A percentile compares a stretch with the other conserved stretches of the same genome.
Evolutionary conservation across 2,797 vertebrate genomes (phyloP).

Genomic region (Sebastes reedi): DNA sequence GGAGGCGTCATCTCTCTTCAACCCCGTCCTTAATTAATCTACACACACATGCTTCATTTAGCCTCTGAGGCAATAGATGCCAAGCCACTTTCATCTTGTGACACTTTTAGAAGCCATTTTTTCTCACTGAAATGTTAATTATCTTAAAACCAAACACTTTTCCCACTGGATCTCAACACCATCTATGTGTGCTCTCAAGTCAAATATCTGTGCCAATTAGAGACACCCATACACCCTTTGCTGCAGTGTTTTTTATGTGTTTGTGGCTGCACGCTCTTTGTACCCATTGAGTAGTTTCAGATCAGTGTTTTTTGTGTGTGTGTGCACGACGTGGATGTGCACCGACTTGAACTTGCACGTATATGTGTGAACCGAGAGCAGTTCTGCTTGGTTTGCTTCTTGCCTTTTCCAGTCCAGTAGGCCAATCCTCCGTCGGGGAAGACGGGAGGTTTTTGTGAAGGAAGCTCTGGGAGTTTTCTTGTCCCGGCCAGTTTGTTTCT

Average conservation of each 20-base stretch:
- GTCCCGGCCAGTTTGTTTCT: conserved; percentile 76
- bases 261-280: conserved; percentile 36
- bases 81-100: conserved; percentile 65
- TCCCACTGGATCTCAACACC: conserved; percentile 39
- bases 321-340: conserved; percentile 2
- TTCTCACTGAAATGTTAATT: conserved; percentile 75
- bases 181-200: conserved; percentile 39
- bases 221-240: conserved; percentile 9
- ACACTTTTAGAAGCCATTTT: conserved; percentile 64
- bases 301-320: conserved; percentile 40
- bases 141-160: conserved; percentile 55
- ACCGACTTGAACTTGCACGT: conserved; percentile 50
- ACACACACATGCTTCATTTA: conserved; percentile 63
- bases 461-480: conserved; percentile 70
- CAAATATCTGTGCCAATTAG: conserved; percentile 72
- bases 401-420: conserved; percentile 76
- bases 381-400: conserved; percentile 70
- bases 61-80: conserved; percentile 43
- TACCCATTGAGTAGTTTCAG: conserved; percentile 42
- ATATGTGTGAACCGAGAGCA: conserved; percentile 54
- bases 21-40: conserved; percentile 66
- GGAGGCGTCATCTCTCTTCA: conserved; percentile 56
- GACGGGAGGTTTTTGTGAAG: conserved; percentile 51
- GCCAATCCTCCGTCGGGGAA: conserved; percentile 52
- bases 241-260: conserved; percentile 27